phyloP scores from a whole-genome alignment of 2,888 invertebrate species.

The Lepidochitona cinerea region DNA sequence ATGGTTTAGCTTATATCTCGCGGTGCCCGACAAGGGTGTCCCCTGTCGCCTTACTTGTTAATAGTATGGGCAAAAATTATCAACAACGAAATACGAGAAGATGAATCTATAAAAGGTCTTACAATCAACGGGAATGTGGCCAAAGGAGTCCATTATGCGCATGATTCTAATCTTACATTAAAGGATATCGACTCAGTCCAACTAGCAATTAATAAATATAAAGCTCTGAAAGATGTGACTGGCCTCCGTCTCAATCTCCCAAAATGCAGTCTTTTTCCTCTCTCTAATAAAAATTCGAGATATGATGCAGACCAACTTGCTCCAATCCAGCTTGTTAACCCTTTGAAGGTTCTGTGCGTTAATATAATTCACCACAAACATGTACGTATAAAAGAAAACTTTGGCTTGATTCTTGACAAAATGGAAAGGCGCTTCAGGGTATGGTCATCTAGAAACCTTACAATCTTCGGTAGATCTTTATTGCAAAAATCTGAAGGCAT shows the following conservation, averaged over 20 bases:
- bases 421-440: not conserved
- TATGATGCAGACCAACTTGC: not conserved
- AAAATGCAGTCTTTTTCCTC: not conserved
- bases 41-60: not conserved
- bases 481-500: not conserved
- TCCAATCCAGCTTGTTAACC: not conserved
- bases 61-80: not conserved
- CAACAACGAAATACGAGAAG: not conserved
- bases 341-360: not conserved
- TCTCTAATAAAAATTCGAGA: not conserved
- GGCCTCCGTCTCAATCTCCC: not conserved
- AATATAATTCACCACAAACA: not conserved
- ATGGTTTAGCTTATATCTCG: not conserved
- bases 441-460: not conserved
- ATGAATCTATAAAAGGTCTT: not conserved
- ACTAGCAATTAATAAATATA: not conserved
- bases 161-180: not conserved
- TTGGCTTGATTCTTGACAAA: not conserved
- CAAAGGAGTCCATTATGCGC: not conserved
- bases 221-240: not conserved
- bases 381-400: not conserved
- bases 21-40: not conserved
- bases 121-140: not conserved
- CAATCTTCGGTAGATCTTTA: not conserved
- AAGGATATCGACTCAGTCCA: not conserved